phyloP scores from a whole-genome alignment of 92 coral and sea anemone species.

The Isaurus tuberculatus region DNA sequence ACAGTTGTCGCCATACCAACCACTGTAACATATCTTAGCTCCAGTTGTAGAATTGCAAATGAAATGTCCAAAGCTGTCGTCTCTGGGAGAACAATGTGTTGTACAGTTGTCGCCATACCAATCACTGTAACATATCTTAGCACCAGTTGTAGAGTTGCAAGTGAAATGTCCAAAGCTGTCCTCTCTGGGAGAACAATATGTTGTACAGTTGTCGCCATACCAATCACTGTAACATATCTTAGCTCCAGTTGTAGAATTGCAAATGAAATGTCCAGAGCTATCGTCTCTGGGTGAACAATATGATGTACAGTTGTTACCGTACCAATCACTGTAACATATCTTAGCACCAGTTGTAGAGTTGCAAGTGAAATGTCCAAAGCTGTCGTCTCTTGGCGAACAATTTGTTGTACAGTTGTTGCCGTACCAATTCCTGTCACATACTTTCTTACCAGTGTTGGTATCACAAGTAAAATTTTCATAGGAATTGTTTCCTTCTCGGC shows the following conservation, averaged over 20 bases:
- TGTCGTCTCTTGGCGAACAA: conserved; percentile 24
- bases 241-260: conserved; percentile 39
- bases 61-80: conserved; percentile 56
- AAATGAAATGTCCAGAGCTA: conserved; percentile 21
- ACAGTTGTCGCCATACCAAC: conserved; percentile 38
- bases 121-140: conserved; percentile 58
- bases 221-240: conserved; percentile 40
- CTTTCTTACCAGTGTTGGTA: conserved; percentile 25
- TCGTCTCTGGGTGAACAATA: conserved; percentile 31
- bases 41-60: conserved; percentile 56
- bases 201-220: conserved; percentile 34
- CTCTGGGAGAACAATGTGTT: conserved; percentile 64
- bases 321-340: conserved; percentile 64
- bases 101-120: conserved; percentile 80
- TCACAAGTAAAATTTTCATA: conserved; percentile 24
- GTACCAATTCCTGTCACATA: conserved; percentile 51
- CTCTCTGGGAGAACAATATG: conserved; percentile 21
- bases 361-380: conserved; percentile 70
- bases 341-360: conserved; percentile 57
- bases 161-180: conserved; percentile 62
- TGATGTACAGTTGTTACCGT: conserved; percentile 49
- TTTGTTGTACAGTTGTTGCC: conserved; percentile 30
- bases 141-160: conserved; percentile 74
- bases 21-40: conserved; percentile 1
- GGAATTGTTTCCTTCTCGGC: conserved; percentile 1